phyloP scores from a whole-genome alignment of 1,140 invertebrate genomes.

The Hylaeus volcanicus region DNA sequence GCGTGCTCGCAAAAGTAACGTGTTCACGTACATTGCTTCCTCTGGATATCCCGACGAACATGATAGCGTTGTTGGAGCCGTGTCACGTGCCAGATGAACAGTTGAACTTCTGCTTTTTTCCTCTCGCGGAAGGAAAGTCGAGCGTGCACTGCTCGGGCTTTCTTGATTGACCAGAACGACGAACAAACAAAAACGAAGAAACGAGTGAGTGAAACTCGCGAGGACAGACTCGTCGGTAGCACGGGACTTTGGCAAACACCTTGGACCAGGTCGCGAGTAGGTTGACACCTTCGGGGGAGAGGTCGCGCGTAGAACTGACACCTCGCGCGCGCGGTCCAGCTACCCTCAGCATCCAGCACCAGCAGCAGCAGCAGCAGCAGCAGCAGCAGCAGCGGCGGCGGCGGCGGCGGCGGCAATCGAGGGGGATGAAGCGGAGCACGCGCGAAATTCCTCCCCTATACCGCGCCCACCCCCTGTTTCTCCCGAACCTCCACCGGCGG shows the following conservation, averaged over 20 bases:
- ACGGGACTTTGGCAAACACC: slow-evolving; percentile 58
- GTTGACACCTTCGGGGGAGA: slow-evolving; percentile 66
- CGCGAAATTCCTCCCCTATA: slow-evolving; percentile 69
- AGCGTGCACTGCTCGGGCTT: slow-evolving; percentile 35
- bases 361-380: slow-evolving; percentile 43
- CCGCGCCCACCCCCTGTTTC: slow-evolving; percentile 17
- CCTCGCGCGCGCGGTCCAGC: slow-evolving; percentile 69
- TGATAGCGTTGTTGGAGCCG: slow-evolving; percentile 59
- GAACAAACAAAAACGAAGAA: not conserved
- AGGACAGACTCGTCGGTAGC: slow-evolving; percentile 37
- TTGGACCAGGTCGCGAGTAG: slow-evolving; percentile 54
- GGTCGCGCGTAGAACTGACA: slow-evolving; percentile 76
- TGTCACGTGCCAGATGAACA: slow-evolving; percentile 59
- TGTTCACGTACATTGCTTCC: slow-evolving; percentile 71
- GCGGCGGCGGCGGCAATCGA: slow-evolving; percentile 51
- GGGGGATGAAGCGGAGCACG: slow-evolving; percentile 71
- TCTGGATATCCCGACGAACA: slow-evolving; percentile 67
- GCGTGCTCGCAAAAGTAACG: slow-evolving; percentile 31
- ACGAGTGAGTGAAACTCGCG: slow-evolving; percentile 20
- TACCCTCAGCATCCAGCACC: slow-evolving; percentile 72
- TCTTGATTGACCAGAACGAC: not conserved
- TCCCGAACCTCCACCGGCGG: slow-evolving; percentile 23
- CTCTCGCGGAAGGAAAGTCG: slow-evolving; percentile 14
- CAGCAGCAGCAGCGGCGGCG: slow-evolving; percentile 33
- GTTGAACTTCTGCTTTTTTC: slow-evolving; percentile 24